phyloP scores from a whole-genome alignment of 1,140 invertebrate species.

The Cherax destructor region DNA sequence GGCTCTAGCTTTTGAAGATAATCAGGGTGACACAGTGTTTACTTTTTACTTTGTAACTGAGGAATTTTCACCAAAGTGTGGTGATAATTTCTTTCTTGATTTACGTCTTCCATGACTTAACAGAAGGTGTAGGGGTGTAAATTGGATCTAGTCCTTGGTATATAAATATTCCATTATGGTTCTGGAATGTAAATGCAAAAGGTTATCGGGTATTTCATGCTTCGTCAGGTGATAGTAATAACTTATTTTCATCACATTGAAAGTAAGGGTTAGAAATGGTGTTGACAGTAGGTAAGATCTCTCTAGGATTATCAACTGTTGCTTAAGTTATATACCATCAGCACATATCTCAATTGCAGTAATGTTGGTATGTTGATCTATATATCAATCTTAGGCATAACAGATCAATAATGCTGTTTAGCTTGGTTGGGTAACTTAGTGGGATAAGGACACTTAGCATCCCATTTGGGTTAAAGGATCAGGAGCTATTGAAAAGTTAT shows the following conservation, averaged over 20 bases:
- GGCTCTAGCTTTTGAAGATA: slow-evolving; percentile 14
- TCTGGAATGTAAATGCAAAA: slow-evolving; percentile 23
- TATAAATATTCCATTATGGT: slow-evolving; percentile 24
- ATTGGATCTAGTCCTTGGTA: slow-evolving; percentile 48
- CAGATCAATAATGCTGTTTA: slow-evolving; percentile 11
- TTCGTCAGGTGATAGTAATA: slow-evolving; percentile 15
- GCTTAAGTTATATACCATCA: neutral
- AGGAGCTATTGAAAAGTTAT: neutral
- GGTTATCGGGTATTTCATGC: slow-evolving; percentile 30
- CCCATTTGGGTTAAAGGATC: neutral
- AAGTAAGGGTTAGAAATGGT: neutral
- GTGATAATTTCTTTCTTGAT: slow-evolving; percentile 32
- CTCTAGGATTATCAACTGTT: neutral
- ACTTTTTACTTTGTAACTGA: slow-evolving; percentile 32
- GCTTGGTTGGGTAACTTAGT: slow-evolving; percentile 10
- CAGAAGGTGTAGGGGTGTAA: slow-evolving; percentile 24
- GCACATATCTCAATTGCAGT: neutral
- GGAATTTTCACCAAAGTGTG: slow-evolving; percentile 15
- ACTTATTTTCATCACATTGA: slow-evolving; percentile 7
- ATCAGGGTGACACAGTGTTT: slow-evolving; percentile 28
- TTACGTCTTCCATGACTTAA: slow-evolving; percentile 49
- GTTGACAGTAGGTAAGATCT: neutral
- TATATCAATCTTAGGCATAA: neutral
- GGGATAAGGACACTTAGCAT: neutral
- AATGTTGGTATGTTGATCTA: neutral